Evolutionary conservation across 2,888 invertebrate genomes (phyloP), one percentile per base, ranked within the genome.

Genomic region (Cosmopolites sordidus): DNA sequence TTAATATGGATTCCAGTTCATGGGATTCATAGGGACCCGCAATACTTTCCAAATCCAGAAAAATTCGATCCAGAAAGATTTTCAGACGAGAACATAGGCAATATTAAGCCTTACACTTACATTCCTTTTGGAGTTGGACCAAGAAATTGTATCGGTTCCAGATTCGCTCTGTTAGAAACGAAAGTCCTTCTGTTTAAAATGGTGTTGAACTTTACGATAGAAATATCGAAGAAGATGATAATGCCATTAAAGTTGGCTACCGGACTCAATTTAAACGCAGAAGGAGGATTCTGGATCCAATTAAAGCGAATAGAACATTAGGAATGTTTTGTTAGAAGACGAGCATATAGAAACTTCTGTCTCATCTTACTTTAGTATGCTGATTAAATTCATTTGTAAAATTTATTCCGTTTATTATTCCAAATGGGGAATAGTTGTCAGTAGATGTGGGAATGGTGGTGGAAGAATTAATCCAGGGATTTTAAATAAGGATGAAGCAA

Each of bases 61-160:
- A 64, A 60, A 5, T 79, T 79, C 56, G 69, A 78, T 63, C 79
- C 79, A 0, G 75, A 76, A 44, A 48, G 62, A 17, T 64, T 64
- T 38, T 60, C 29, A 27, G 59, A 60, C 14, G 45, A 67, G 60
- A 70, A 71, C 40, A 71, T 69, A 56, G 67, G 69, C 1, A 73
- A 73, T 0, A 74, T 79, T 33, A 64, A 72, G 47, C 75, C 76
- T 0, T 77, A 74, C 58, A 73, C 76, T 0, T 80, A 73, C 56
- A 62, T 76, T 65, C 79, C 80, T 0, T 80, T 79, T 59, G 79
- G 80, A 2, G 54, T 67, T 22, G 80, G 80, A 1, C 79, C 79
- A 0, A 73, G 79, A 50, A 75, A 68, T 60, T 80, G 79, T 60
- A 74, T 79, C 46, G 80, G 78, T 5, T 66, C 66, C 6, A 56